These are phyloP conservation scores for Nymphalis io DNA, from an alignment of 1,140 invertebrate species.

Conservation along the genomic window DNA sequence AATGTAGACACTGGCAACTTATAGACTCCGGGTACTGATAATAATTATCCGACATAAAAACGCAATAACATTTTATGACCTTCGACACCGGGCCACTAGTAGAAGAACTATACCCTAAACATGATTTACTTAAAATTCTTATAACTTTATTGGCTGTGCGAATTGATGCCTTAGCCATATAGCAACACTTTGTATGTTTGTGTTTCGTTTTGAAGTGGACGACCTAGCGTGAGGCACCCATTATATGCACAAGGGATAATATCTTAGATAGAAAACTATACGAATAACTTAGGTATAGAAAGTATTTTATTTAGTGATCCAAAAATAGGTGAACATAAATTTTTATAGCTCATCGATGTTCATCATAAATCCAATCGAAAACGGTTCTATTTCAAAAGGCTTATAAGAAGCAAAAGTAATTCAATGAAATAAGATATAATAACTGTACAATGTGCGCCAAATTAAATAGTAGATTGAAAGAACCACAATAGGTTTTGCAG, in stretches of 20 bases:
- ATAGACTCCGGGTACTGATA: no score
- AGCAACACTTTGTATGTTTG: not conserved
- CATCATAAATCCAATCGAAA: not conserved
- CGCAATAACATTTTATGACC: no score
- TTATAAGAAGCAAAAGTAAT: slow-evolving; percentile 5
- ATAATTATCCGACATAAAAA: no score
- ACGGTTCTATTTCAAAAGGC: not conserved
- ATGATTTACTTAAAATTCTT: no score
- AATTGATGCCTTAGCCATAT: not conserved
- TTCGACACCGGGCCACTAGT: no score
- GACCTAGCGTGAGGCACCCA: not conserved
- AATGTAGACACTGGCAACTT: no score
- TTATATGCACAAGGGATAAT: not conserved
- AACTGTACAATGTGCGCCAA: not conserved
- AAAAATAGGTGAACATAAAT: no score
- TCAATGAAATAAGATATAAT: slow-evolving; percentile 5
- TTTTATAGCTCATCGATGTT: not conserved
- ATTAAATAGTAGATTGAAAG: slow-evolving; percentile 13
- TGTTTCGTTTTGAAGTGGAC: not conserved
- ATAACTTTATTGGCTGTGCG: no score
- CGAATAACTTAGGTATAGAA: no score
- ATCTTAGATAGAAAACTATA: no score
- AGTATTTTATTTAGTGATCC: no score
- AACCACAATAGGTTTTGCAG: slow-evolving; percentile 4
- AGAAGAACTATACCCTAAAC: no score